Conservation (phyloP, 2,113 vertebrate species). For the Hipposideros armiger region DNA sequence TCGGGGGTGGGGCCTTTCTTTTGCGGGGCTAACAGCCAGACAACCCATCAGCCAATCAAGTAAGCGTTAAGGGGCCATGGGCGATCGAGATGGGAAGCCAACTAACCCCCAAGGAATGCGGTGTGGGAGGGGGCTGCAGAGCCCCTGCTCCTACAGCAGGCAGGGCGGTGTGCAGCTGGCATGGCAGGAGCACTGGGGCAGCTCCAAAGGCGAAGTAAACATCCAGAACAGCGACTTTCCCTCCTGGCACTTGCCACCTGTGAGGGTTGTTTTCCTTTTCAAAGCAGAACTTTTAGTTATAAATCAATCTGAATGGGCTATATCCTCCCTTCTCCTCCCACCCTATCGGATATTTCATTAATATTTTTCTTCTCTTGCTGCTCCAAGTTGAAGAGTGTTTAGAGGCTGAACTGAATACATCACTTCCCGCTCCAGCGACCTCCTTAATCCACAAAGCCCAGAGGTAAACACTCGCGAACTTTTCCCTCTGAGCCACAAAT, state of each 20-base stretch:
- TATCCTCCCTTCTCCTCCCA: background rate
- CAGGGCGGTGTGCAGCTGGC: accelerated
- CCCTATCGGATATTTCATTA: conserved; percentile 54
- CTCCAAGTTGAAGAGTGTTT: background rate
- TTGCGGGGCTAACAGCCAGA: background rate
- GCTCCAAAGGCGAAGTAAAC: background rate
- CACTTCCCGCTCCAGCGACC: conserved; percentile 56
- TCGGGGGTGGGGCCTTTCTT: background rate
- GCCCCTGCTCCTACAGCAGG: background rate
- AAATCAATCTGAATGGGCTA: conserved; percentile 37
- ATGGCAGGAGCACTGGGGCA: accelerated
- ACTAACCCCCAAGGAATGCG: background rate
- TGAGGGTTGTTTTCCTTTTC: background rate
- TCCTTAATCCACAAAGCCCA: conserved; percentile 57
- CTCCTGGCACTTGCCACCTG: background rate
- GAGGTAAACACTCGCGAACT: conserved; percentile 42
- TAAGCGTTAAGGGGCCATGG: background rate
- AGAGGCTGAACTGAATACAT: conserved; percentile 60
- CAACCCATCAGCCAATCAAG: background rate
- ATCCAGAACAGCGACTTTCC: background rate
- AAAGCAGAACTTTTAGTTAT: background rate
- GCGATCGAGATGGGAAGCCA: background rate
- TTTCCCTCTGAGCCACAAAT: conserved; percentile 44
- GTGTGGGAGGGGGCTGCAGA: too few relatives aligned
- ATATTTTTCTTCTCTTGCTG: conserved; percentile 67